Evolutionary conservation across 1,140 invertebrate species (phyloP).

Genomic region (Cotesia typhae): DNA sequence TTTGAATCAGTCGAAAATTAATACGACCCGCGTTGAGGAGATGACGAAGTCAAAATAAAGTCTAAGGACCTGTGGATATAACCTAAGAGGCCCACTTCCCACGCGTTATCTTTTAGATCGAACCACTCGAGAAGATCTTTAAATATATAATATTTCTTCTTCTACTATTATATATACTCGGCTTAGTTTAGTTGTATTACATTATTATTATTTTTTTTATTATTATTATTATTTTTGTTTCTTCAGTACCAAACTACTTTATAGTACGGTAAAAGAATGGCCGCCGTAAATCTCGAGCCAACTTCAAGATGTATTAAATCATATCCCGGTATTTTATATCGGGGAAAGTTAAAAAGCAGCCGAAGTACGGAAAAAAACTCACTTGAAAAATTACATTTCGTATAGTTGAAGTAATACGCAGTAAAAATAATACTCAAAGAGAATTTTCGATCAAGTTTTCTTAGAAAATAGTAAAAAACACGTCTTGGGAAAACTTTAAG

Average conservation of each 20-base stretch:
- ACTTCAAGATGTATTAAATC: slow-evolving; percentile 21
- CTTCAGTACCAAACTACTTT: slow-evolving; percentile 6
- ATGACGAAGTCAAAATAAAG: slow-evolving; percentile 4
- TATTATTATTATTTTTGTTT: slow-evolving; percentile 14
- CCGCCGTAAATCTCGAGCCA: slow-evolving; percentile 10
- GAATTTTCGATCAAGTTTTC: too few species aligned
- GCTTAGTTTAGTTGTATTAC: too few species aligned
- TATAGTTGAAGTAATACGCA: too few species aligned
- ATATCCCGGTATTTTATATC: slow-evolving; percentile 2
- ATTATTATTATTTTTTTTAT: slow-evolving; percentile 14
- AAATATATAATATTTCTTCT: slow-evolving; percentile 7
- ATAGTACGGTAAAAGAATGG: slow-evolving; percentile 30
- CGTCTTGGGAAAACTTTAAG: too few species aligned
- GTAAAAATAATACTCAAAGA: too few species aligned
- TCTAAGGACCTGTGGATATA: neutral
- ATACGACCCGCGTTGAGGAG: too few species aligned
- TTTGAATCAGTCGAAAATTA: neutral
- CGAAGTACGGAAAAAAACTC: neutral
- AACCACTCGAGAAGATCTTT: slow-evolving; percentile 13
- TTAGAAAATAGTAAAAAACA: too few species aligned
- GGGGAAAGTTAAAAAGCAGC: slow-evolving; percentile 22
- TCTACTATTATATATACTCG: too few species aligned
- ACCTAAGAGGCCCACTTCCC: slow-evolving; percentile 31
- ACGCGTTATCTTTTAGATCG: slow-evolving; percentile 32
- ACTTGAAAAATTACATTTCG: too few species aligned